Conservation (phyloP, 2,113 vertebrate genomes). For the Trochalopteron elliotii region DNA sequence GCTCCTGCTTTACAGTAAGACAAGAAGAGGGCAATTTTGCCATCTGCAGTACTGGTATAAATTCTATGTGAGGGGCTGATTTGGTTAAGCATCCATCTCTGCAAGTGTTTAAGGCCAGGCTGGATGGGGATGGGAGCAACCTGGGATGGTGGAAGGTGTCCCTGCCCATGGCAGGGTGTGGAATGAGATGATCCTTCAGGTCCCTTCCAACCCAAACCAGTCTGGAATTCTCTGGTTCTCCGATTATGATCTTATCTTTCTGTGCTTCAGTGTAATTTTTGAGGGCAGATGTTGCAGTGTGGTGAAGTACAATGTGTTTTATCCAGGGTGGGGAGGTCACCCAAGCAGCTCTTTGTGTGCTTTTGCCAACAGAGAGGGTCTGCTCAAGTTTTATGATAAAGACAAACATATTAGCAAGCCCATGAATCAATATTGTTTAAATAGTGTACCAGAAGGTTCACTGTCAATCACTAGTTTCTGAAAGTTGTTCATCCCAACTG, state of each 20-base stretch:
- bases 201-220: background rate
- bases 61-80: background rate
- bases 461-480: constrained; percentile 66
- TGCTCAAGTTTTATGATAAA: background rate
- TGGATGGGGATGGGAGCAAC: background rate
- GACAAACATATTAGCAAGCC: constrained; percentile 56
- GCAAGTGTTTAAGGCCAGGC: no score
- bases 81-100: background rate
- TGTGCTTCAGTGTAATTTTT: background rate
- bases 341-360: background rate
- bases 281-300: background rate
- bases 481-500: constrained; percentile 70
- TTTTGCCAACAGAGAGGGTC: constrained; percentile 42
- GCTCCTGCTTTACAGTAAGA: background rate
- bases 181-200: background rate
- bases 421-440: constrained; percentile 64
- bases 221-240: background rate
- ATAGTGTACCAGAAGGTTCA: constrained; percentile 67
- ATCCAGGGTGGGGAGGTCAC: background rate
- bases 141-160: background rate
- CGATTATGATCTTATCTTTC: background rate
- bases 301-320: background rate
- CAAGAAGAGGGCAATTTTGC: constrained; percentile 4
- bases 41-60: background rate
- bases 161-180: background rate